These are phyloP conservation scores for Lophura nycthemera DNA, from an alignment of 2,113 vertebrate genomes.

Conservation along the genomic window DNA sequence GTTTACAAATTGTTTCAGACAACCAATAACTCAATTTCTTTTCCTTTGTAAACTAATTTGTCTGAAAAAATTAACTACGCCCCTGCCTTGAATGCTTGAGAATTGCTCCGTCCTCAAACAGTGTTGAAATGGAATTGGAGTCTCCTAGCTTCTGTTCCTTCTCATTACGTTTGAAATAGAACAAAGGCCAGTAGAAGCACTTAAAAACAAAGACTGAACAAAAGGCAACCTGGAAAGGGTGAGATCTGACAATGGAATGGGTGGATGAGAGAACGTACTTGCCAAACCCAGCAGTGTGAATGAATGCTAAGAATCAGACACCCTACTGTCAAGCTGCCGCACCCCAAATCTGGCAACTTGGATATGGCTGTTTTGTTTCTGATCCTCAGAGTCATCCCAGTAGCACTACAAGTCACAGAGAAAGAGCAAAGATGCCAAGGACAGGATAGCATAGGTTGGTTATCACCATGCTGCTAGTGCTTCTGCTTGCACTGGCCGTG, in stretches of 20 bases:
- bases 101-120: not conserved
- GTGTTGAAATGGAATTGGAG: constrained; percentile 10
- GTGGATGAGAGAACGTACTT: not conserved
- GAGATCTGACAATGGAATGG: not conserved
- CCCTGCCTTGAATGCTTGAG: not conserved
- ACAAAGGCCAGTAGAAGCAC: not conserved
- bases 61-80: constrained; percentile 11
- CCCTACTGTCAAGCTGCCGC: not conserved
- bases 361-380: not conserved
- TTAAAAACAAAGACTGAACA: not conserved
- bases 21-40: not conserved
- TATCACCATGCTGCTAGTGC: not conserved
- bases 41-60: not conserved
- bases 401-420: not conserved
- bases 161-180: not conserved
- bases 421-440: not conserved
- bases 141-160: not conserved
- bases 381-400: not conserved
- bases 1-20: not conserved
- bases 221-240: not conserved
- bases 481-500: not conserved
- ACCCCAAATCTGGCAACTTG: not conserved
- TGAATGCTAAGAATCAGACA: not conserved
- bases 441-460: not conserved
- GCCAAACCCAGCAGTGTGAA: not conserved